Evolutionary conservation across 2,888 invertebrate genomes (phyloP), one percentile per base, ranked within the genome.

Genomic region (Athetis lepigone): DNA sequence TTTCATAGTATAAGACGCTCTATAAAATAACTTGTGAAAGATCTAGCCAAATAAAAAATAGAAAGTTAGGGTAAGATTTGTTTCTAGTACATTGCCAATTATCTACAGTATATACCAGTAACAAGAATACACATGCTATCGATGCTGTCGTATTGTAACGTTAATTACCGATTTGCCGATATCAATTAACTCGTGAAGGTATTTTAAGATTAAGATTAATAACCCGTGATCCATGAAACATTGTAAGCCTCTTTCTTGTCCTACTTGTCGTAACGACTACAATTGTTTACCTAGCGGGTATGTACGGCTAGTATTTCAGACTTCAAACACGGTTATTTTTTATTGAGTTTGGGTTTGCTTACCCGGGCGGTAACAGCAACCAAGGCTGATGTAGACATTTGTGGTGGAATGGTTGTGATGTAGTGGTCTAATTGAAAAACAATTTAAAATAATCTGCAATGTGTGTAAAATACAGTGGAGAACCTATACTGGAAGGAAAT

Each of bases 51-150:
- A 65, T 23, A 63, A 71, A 77, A 72, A 81, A 80, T 80, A 86
- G 88, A 88, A 88, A 88, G 86, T 75, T 82, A 80, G 71, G 76
- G 79, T 80, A 78, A 79, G 72, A 79, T 79, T 72, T 79, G 77
- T 81, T 79, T 80, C 78, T 80, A 78, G 75, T 80, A 82, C 63
- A 88, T 89, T 88, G 88, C 61, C 89, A 75, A 89, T 89, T 89
- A 87, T 89, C 81, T 85, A 86, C 88, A 88, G 83, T 64, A 81
- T 78, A 83, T 86, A 81, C 74, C 66, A 76, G 76, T 73, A 71
- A 80, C 78, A 80, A 83, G 78, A 84, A 85, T 82, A 80, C 70
- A 84, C 85, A 84, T 87, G 80, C 81, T 79, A 75, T 70, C 76
- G 79, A 78, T 76, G 82, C 73, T 84, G 82, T 77, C 77, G 82